Evolutionary conservation across 2,888 invertebrate species (phyloP), one percentile per base, ranked within the genome.

Genomic region (Xestobium rufovillosum): DNA sequence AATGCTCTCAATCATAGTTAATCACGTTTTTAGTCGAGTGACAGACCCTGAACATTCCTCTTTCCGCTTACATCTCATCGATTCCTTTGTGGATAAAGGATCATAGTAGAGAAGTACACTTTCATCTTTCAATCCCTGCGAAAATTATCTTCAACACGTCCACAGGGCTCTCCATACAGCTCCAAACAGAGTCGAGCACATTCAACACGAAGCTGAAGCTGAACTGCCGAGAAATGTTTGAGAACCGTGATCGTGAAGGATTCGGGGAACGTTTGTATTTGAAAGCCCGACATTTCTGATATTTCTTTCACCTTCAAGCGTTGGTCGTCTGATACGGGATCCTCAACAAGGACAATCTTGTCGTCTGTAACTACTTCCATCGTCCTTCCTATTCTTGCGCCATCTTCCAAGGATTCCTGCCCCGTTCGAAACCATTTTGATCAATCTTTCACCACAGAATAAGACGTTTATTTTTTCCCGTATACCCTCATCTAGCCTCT

Each of bases 121-220:
- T n/a, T n/a, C n/a, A n/a, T n/a, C n/a, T n/a, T n/a, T n/a, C n/a
- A n/a, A n/a, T n/a, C n/a, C n/a, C n/a, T n/a, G n/a, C n/a, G n/a
- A n/a, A n/a, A n/a, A n/a, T n/a, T n/a, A n/a, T n/a, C n/a, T n/a
- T n/a, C n/a, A n/a, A n/a, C n/a, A n/a, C n/a, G n/a, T n/a, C n/a
- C n/a, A n/a, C n/a, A n/a, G n/a, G n/a, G n/a, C n/a, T n/a, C n/a
- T n/a, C n/a, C 26, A 33, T 26, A 32, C 26, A 35, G 30, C 29
- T 35, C 27, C 27, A 35, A 14, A 35, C 11, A 35, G 12, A 14
- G 14, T 35, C 35, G 29, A 35, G 35, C 29, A 35, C 29, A 30
- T 28, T 35, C 35, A 35, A 30, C 35, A 35, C 35, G 35, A 35
- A 26, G 35, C 28, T 35, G 35, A 10, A 16, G 26, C 35, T 35